These are phyloP conservation scores for Oreochromis spilurus DNA, from an alignment of 2,113 vertebrate species.

Conservation along the genomic window DNA sequence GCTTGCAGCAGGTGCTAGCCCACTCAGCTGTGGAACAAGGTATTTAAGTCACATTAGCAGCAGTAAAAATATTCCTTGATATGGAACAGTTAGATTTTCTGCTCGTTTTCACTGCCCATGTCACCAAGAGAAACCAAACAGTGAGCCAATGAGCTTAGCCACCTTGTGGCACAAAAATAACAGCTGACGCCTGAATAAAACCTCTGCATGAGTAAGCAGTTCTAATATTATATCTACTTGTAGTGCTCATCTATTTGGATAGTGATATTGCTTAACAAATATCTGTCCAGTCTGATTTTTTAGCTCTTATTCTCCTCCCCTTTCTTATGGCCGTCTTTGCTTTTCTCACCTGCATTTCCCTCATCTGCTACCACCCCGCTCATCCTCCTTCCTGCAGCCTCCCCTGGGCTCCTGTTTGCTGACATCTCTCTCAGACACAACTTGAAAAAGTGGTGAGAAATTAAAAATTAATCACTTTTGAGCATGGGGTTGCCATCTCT, in stretches of 20 bases:
- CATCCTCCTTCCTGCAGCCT: background rate
- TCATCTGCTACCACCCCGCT: background rate
- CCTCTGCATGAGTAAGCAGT: background rate
- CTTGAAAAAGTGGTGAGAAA: conserved; percentile 56
- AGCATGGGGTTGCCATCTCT: conserved; percentile 30
- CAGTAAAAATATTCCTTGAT: conserved; percentile 98
- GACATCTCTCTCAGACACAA: conserved; percentile 48
- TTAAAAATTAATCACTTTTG: conserved; percentile 67
- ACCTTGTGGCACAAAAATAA: conserved; percentile 37
- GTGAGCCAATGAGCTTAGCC: conserved; percentile 32
- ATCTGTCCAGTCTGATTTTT: background rate
- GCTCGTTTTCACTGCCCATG: conserved; percentile 89
- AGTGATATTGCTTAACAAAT: background rate
- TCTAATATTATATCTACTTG: background rate
- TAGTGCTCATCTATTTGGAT: background rate
- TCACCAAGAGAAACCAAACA: conserved; percentile 70
- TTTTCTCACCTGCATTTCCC: conserved; percentile 5
- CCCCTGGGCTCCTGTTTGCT: conserved; percentile 46
- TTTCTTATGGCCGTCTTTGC: background rate
- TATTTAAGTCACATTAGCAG: conserved; percentile 99
- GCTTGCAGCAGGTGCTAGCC: conserved; percentile 99
- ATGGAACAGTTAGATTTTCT: conserved; percentile 98
- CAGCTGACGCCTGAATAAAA: background rate
- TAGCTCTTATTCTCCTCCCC: background rate
- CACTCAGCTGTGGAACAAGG: conserved; percentile 99